Percentiles rank a stretch among this genome's conserved stretches.
Conservation (phyloP, 2,888 invertebrate species). For the Acrobasis consociella region DNA sequence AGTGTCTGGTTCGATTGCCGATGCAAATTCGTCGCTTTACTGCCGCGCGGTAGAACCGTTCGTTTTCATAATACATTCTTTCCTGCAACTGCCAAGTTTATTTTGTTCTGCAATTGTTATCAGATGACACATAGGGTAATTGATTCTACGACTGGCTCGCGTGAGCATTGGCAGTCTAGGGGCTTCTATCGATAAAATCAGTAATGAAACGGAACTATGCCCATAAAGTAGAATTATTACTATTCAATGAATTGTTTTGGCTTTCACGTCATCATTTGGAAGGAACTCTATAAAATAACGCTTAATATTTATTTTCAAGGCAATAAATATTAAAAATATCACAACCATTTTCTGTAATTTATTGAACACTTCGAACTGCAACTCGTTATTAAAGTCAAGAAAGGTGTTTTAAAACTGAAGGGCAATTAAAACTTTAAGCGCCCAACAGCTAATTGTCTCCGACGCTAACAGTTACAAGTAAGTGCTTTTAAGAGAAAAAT, state of each 20-base stretch:
- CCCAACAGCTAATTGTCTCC: slow-evolving; percentile 7
- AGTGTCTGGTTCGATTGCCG: slow-evolving; percentile 67
- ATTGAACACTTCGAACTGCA: background rate
- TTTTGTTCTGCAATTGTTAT: slow-evolving; percentile 57
- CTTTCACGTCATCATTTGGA: background rate
- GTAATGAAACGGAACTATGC: slow-evolving; percentile 18
- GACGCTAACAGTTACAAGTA: background rate
- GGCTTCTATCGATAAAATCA: slow-evolving; percentile 23
- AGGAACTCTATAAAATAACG: too few species aligned
- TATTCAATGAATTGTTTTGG: slow-evolving; percentile 9
- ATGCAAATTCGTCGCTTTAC: slow-evolving; percentile 69
- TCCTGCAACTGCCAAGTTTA: slow-evolving; percentile 52
- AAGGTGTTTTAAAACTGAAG: slow-evolving; percentile 3
- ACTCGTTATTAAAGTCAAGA: background rate
- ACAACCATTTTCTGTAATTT: background rate
- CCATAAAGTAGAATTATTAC: slow-evolving; percentile 17
- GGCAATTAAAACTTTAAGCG: slow-evolving; percentile 10
- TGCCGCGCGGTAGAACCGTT: slow-evolving; percentile 64
- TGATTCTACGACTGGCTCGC: slow-evolving; percentile 29
- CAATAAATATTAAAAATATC: too few species aligned
- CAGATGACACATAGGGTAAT: slow-evolving; percentile 43
- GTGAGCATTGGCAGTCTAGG: slow-evolving; percentile 30
- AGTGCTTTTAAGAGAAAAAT: slow-evolving; percentile 42
- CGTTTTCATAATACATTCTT: slow-evolving; percentile 64
- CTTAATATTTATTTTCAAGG: too few species aligned